Base-by-base conservation (phyloP, 2,113 vertebrate genomes). In the Crocuta crocuta region DNA sequence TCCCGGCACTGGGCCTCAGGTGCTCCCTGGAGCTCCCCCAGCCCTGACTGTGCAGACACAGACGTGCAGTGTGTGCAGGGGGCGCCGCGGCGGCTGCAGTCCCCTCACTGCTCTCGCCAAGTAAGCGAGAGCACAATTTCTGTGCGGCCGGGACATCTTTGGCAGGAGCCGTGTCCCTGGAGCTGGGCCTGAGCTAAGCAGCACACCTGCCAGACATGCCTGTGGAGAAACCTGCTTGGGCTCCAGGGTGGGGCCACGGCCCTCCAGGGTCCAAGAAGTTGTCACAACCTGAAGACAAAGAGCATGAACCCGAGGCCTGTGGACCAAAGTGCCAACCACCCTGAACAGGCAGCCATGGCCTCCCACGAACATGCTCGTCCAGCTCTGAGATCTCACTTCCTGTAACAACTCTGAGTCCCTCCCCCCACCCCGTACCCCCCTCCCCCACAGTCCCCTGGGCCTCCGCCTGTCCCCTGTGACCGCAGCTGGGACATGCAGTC, bases 121-220 rank as follows among this genome's bases (percentile, higher is more conserved):
- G 61, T 2, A 10, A n/a, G 50, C 4, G 48, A 5, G 16, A 48
- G n/a, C n/a, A 23, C 68, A 23, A 15, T 19, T 39, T 43, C 19
- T 15, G 58, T 39, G 1, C 1, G 4, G 63, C 13, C 2, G 6
- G 84, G 65, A n/a, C 45, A 39, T 5, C 74, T 33, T 12, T 16
- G 2, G n/a, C 35, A 3, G 33, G 19, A 61, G 61, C 7, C 4
- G 0, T 0, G 35, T 2, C 39, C 33, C 17, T 2, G 26, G 66
- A 48, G n/a, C 11, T n/a, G 1, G 13, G 68, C 35, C 45, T 28
- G 45, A 55, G n/a, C 13, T 0, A 1, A 19, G 0, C 63, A 4
- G 65, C 58, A 8, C 0, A 43, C 31, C 28, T 0, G 8, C 13
- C 28, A 33, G 35, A 2, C 0, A 0, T 2, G 7, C 35, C 55